Evolutionary conservation across 2,888 invertebrate species (phyloP), one percentile per base, ranked within the genome.

Genomic region (Polylopha cassiicola): DNA sequence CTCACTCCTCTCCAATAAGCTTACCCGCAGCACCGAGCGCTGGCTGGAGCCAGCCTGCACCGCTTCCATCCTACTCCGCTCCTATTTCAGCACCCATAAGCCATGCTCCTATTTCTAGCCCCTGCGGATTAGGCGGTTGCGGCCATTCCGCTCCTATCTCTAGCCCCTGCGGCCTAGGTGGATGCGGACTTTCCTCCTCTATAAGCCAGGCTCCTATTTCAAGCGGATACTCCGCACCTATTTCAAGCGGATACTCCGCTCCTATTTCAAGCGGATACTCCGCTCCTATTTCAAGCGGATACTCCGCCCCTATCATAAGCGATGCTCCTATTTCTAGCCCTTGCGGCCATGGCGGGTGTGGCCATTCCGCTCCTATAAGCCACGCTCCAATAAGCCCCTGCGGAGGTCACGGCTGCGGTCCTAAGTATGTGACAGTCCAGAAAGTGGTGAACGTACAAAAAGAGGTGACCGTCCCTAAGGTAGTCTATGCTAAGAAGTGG

Each of bases 401-500:
- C 23, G 24, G 33, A 1, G 28, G 33, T 2, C 15, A 36, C 16
- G 39, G 44, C 1, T 30, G 29, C 17, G 39, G 36, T 6, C 26
- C 48, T 5, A 42, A 38, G n/a, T 44, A 48, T 23, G 42, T 51
- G 34, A 44, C 51, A 20, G 47, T 45, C 36, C 51, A 48, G 44
- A 46, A 46, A 31, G 26, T 53, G 22, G 46, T 53, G 9, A 46
- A 50, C 38, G 50, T 53, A 23, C 51, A 50, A 37, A 47, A 43
- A 38, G 51, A 49, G 26, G 50, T 53, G 23, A 42, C 48, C 9
- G 50, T 51, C 15, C 53, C 53, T 15, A 51, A 51, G 45, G 49
- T 53, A 42, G 46, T 53, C 4, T 46, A 38, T 31, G 53, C 55
- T 39, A 53, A 51, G 34, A 56, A 51, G 50, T 23, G 53, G 41